Percentiles rank a stretch among this genome's conserved stretches.
Evolutionary conservation across 2,113 vertebrate species (phyloP).

Genomic region (Zapus hudsonius): DNA sequence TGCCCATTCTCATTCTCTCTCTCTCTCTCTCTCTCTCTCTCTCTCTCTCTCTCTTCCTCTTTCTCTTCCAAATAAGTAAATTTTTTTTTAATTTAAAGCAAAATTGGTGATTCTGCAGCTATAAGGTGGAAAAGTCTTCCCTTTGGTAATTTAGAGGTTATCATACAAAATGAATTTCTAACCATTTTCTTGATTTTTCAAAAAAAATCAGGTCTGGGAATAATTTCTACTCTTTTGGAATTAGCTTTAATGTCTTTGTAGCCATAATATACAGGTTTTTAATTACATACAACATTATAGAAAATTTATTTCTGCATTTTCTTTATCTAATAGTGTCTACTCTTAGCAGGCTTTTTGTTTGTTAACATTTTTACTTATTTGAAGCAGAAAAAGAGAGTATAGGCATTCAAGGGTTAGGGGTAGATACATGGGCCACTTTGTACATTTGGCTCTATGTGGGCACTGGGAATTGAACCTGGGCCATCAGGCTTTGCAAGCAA

Average conservation of each 20-base stretch:
- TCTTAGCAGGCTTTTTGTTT: not conserved
- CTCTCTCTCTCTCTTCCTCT: too few species aligned
- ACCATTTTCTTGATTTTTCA: not conserved
- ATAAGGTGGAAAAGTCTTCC: not conserved
- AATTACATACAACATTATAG: not conserved
- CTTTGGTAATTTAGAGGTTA: not conserved
- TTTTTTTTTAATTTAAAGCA: too few species aligned
- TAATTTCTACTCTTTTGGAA: slow-evolving; percentile 22
- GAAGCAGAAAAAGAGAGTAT: too few species aligned
- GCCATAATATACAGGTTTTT: not conserved
- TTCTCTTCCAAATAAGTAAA: too few species aligned
- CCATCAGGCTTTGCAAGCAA: too few species aligned
- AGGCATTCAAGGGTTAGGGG: too few species aligned
- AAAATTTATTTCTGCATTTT: not conserved
- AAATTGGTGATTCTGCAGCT: not conserved
- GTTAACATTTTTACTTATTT: too few species aligned
- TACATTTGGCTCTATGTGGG: too few species aligned
- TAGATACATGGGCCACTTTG: not conserved
- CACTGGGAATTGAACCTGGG: too few species aligned
- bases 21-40: too few species aligned
- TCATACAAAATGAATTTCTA: not conserved
- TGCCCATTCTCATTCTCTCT: too few species aligned
- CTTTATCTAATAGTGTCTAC: not conserved
- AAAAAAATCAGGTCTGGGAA: not conserved
- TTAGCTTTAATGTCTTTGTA: slow-evolving; percentile 34